Conservation (phyloP, 2,888 invertebrate genomes). For the Homarus gammarus region DNA sequence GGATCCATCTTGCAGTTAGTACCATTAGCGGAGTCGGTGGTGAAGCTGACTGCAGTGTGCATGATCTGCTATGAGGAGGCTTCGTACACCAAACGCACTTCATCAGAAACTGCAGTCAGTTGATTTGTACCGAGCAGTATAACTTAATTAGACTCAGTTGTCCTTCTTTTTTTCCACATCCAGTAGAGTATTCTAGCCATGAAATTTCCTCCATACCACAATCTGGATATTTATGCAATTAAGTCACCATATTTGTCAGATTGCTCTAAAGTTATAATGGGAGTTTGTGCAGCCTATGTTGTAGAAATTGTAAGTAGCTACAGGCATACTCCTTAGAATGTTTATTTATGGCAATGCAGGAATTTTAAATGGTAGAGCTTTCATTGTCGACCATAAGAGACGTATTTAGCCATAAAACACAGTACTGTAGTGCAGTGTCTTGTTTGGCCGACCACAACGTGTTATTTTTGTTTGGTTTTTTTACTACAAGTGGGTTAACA, state of each 20-base stretch:
- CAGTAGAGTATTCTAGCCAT: not conserved
- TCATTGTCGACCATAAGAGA: no score
- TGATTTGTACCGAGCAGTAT: not conserved
- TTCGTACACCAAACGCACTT: constrained; percentile 81
- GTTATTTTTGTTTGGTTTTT: no score
- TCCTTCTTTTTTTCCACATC: not conserved
- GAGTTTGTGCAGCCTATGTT: not conserved
- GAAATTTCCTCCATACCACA: no score
- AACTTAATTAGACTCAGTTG: not conserved
- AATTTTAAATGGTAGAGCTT: not conserved
- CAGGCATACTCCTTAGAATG: not conserved
- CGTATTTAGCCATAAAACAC: no score
- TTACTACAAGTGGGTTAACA: no score
- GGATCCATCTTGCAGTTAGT: constrained; percentile 81
- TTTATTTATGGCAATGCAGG: not conserved
- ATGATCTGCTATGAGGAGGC: constrained; percentile 82
- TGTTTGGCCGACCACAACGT: no score
- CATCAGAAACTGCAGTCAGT: constrained; percentile 80
- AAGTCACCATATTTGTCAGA: no score
- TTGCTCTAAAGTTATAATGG: no score
- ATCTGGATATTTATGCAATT: no score
- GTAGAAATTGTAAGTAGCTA: not conserved
- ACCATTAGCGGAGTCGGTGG: constrained; percentile 81
- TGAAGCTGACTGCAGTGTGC: constrained; percentile 82
- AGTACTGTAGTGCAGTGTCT: no score